Evolutionary conservation across 2,888 invertebrate species (phyloP), one percentile per base, ranked within the genome.

Genomic region (Aricia artaxerxes): DNA sequence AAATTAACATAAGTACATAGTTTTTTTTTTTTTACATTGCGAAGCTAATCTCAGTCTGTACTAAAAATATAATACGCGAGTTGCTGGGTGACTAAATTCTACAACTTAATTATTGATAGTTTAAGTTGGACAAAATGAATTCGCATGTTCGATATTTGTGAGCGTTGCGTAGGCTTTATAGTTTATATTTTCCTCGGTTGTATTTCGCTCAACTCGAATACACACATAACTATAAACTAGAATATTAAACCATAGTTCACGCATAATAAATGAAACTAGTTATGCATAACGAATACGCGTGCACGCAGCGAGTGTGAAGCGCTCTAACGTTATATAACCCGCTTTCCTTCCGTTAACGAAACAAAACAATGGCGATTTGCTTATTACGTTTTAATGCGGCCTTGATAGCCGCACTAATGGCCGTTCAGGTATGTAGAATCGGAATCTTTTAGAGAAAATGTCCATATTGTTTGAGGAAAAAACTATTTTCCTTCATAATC

Each of bases 311-410:
- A 7, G 78, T 78, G 40, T 78, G 78, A 78, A 78, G 57, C 53
- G 61, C 31, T 64, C 77, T 78, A n/a, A 60, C 78, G 78, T 82
- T 80, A 81, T 81, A 80, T 79, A 82, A 82, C 78, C 49, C 78
- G 80, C 82, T 82, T 82, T 82, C 82, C 82, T 82, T 82, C 81
- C 82, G 82, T 82, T 80, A 81, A 80, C 79, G 77, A 81, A 82
- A 80, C 79, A 82, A 82, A 81, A 81, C 79, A 78, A 78, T 78
- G 57, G 73, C 78, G 53, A 79, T 69, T 82, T 77, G 80, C 78
- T 83, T 83, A 83, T 83, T 82, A 81, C 82, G 78, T 84, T 83
- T 82, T 82, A 82, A 83, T 83, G 81, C 75, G 78, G 53, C 76
- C 57, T 69, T 78, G 79, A 79, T 77, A 78, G 76, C 69, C 69